phyloP scores from a whole-genome alignment of 2,113 vertebrate species.

The Paramormyrops kingsleyae region DNA sequence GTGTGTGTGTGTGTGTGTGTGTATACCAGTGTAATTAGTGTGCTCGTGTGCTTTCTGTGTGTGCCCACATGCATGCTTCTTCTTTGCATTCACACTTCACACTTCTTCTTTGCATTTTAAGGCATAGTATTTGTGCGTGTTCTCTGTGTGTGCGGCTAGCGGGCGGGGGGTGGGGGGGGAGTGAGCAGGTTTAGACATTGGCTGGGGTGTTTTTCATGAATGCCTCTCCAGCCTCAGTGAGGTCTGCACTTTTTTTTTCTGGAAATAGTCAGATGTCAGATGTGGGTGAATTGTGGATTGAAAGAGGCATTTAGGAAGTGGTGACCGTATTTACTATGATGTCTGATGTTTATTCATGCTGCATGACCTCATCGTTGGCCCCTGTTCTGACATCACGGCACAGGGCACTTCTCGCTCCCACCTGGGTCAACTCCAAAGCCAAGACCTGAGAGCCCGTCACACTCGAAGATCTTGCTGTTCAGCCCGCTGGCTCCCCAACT shows the following conservation, averaged over 20 bases:
- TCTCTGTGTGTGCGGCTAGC: background rate
- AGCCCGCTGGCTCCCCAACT: background rate
- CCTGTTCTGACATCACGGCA: background rate
- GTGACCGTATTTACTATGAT: background rate
- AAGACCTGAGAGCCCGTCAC: background rate
- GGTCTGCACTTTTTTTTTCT: background rate
- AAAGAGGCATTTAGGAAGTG: background rate
- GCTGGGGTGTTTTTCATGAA: background rate
- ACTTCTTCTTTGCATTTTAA: background rate
- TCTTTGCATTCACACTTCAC: background rate
- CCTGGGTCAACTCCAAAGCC: too few species aligned
- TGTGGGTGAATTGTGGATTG: background rate
- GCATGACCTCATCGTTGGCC: background rate
- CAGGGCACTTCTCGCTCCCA: background rate
- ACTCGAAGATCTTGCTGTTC: background rate
- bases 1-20: background rate
- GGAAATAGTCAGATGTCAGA: background rate
- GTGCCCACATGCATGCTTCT: background rate
- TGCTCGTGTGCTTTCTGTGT: background rate
- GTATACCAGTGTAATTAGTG: background rate
- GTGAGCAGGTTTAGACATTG: background rate
- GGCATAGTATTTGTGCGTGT: background rate
- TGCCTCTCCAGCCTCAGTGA: background rate
- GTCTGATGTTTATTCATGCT: background rate
- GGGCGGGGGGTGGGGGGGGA: background rate